Base-by-base conservation (phyloP, 2,888 invertebrate species). In the Cosmia pyralina region DNA sequence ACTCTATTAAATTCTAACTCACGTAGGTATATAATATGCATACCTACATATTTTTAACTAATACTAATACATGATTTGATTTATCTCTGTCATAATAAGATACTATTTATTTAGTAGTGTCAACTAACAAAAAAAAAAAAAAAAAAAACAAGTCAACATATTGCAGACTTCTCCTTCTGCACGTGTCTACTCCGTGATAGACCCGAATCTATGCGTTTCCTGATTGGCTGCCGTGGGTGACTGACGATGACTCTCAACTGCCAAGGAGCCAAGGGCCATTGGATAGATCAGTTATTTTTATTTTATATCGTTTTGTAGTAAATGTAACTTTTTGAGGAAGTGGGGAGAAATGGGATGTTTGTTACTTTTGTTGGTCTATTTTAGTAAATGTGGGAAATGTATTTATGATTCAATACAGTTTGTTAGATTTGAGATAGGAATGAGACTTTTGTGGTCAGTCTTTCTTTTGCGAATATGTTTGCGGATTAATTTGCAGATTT, bases 151-250 rank as follows among this genome's bases (percentile, higher is more conserved):
- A 7, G 15, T 55, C 7, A 28, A 53, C 0, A 17, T 7, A 28
- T 28, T 41, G 15, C 5, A 4, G 15, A 50, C n/a, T 41, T 10
- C n/a, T 15, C 53, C 81, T 81, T 83, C 75, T 81, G 57, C 2
- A 15, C 13, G 19, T 34, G 1, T 0, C 10, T 69, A n/a, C 22
- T 50, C n/a, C 11, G 52, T 81, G 64, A 78, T 81, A 81, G 81
- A 75, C 62, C 70, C 64, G 48, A 70, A 69, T 81, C 81, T 81
- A 81, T 79, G 52, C 55, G 83, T 34, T 58, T 55, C 67, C 62
- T 72, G 79, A 85, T 85, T 85, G 85, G 85, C 71, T 62, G 60
- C 15, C 67, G 69, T 22, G n/a, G 10, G 53, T 34, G 55, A 65
- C 77, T 81, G 60, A 74, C 72, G 82, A 81, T 84, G 84, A 84